phyloP scores from a whole-genome alignment of 2,888 invertebrate species.

The Prenolepis imparis region DNA sequence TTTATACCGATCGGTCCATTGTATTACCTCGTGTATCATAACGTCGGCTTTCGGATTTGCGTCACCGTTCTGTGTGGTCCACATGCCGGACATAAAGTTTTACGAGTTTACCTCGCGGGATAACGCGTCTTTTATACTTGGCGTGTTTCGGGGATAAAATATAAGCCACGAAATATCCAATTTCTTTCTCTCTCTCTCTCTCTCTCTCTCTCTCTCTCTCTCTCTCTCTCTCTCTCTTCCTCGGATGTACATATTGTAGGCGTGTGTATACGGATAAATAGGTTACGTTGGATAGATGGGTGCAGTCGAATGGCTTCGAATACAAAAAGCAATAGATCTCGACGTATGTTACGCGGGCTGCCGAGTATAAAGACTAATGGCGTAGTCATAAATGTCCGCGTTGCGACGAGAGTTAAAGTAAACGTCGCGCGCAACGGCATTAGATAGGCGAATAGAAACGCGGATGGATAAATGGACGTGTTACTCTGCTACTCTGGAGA shows the following conservation, averaged over 20 bases:
- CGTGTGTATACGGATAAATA: conserved; percentile 23
- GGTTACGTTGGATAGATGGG: conserved; percentile 17
- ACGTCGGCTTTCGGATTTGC: conserved; percentile 20
- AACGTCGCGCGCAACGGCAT: conserved; percentile 21
- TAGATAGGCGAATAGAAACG: conserved; percentile 40
- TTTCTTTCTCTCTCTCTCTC: conserved; percentile 3
- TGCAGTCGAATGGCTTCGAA: conserved; percentile 28
- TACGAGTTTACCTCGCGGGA: conserved; percentile 35
- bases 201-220: conserved; percentile 8
- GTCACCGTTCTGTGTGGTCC: conserved; percentile 43
- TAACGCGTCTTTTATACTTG: conserved; percentile 10
- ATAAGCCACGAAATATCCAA: background rate
- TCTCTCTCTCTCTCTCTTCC: conserved; percentile 1
- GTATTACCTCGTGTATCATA: conserved; percentile 17
- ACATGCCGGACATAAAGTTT: conserved; percentile 32
- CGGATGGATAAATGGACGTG: conserved; percentile 41
- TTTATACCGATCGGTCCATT: conserved; percentile 43
- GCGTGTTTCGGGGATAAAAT: conserved; percentile 24
- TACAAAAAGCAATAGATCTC: conserved; percentile 45
- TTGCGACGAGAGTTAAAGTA: conserved; percentile 24
- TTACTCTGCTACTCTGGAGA: conserved; percentile 46
- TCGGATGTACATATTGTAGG: background rate
- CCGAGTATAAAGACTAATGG: conserved; percentile 48
- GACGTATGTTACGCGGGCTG: conserved; percentile 17
- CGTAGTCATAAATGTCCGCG: conserved; percentile 46